Base-by-base conservation (phyloP, 2,888 invertebrate species). In the Melanchra persicariae region DNA sequence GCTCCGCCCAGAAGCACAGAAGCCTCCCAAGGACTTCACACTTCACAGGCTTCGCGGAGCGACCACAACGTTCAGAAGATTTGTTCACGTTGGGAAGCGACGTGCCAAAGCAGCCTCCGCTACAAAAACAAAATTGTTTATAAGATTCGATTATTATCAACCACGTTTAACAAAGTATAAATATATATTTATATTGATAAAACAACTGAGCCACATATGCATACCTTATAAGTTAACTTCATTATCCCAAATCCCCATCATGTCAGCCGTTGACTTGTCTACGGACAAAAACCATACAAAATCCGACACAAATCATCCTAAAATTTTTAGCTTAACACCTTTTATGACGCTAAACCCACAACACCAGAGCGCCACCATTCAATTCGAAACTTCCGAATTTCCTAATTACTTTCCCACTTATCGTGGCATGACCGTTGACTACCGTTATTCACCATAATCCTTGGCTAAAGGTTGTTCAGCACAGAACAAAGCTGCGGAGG, bases 381-480 rank as follows among this genome's bases (percentile, higher is more conserved):
- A 70, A 76, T 70, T 58, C 30, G 19, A 57, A 77, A 59, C 65
- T 63, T 17, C 22, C 47, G 47, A 65, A 55, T 66, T 34, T 63
- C 60, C 63, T 58, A 73, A 79, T 73, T 58, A 77, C 73, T 77
- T 54, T 40, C 6, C 78, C 57, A 79, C 63, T 72, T 73, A 76
- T 65, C 15, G 71, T 63, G 52, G 54, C 37, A 59, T 73, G 70
- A 61, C 68, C 62, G 74, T 60, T 78, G 73, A 76, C 83, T 74
- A 61, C 63, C 72, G 65, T 82, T 74, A 76, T 47, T 81, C 79
- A 79, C 66, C 66, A 65, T 88, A 88, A 88, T 83, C 88, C 88
- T 57, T 64, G 73, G 85, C 82, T 81, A 87, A 82, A 84, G 85
- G 85, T 79, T 81, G 83, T 80, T 83, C 83, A 81, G 69, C 45